Base-by-base conservation (phyloP, 2,113 vertebrate species). In the Xiphias gladius region DNA sequence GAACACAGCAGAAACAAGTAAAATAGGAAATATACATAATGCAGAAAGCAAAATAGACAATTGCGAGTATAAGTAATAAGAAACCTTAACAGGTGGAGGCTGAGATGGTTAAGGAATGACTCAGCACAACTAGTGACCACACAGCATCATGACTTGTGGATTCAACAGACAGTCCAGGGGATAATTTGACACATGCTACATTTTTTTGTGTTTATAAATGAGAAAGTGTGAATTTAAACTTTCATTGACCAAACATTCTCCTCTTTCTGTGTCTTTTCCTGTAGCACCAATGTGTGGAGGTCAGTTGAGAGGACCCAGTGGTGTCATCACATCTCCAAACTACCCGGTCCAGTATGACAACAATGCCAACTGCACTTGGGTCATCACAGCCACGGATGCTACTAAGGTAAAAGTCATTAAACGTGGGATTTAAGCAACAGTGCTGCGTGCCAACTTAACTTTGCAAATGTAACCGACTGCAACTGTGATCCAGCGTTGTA, bases 311-410 rank as follows among this genome's bases (percentile, higher is more conserved):
- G 98, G 98, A 2, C 98, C 98, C 48, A 96, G 93, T 0, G 98
- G 98, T 0, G 92, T 98, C 91, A 97, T 99, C 90, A 98, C 98
- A 0, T 99, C 98, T 46, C 98, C 98, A 57, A 99, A 99, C 93
- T 99, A 97, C 80, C 98, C 98, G 0, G 98, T 99, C 61, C 98
- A 99, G 37, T 99, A 99, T 6, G 98, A 99, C 92, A 99, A 98
- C 96, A 99, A 99, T 0, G 97, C 98, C 30, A 99, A 98, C 94
- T 99, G 98, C n/a, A 97, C 99, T 54, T 99, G 98, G 98, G 94
- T 99, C 92, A 99, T 99, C 95, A 96, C 97, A 0, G 96, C 98
- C 0, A 95, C 98, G 30, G 97, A 99, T 75, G 93, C 94, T 0
- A 94, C 96, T 70, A 99, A 99, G 98, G 98, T 99, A 95, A 92